Conservation (phyloP, 2,797 vertebrate species). For the Semotilus atromaculatus region DNA sequence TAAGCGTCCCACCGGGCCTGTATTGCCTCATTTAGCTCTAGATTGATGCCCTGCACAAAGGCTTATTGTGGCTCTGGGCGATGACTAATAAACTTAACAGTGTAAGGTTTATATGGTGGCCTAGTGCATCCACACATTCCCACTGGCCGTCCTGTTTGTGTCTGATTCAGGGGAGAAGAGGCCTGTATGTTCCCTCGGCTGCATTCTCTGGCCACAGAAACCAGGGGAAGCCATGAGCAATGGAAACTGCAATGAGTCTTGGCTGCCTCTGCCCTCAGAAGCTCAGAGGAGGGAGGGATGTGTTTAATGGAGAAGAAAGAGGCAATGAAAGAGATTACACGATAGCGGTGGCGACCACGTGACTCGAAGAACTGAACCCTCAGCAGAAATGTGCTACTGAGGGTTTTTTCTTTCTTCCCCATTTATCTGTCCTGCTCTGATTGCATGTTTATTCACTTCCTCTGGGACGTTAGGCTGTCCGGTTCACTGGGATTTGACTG, state of each 20-base stretch:
- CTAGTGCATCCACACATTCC: constrained; percentile 6
- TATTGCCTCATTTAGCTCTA: constrained; percentile 39
- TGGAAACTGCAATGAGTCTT: constrained; percentile 75
- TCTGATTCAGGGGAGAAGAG: constrained; percentile 41
- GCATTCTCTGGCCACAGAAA: constrained; percentile 63
- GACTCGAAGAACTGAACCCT: constrained; percentile 54
- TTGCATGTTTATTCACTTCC: constrained; percentile 3
- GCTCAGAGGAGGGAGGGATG: constrained; percentile 54
- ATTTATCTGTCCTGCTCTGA: background rate
- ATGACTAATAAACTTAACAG: constrained; percentile 51
- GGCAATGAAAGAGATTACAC: constrained; percentile 36
- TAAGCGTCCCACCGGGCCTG: constrained; percentile 1
- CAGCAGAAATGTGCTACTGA: constrained; percentile 51
- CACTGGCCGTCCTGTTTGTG: constrained; percentile 36
- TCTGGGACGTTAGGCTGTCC: background rate
- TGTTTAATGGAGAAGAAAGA: constrained; percentile 29
- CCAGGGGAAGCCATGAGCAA: constrained; percentile 75
- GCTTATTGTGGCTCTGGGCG: constrained; percentile 40
- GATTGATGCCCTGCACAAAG: constrained; percentile 47
- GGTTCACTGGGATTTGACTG: background rate
- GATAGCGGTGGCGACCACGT: constrained; percentile 42
- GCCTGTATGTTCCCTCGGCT: constrained; percentile 59
- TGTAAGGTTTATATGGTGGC: constrained; percentile 50
- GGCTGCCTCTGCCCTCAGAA: constrained; percentile 64
- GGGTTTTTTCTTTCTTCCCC: background rate